Percentiles rank a stretch among this genome's conserved stretches.
These are phyloP conservation scores for Oostethus manadensis DNA, from an alignment of 2,113 vertebrate species.

Conservation along the genomic window DNA sequence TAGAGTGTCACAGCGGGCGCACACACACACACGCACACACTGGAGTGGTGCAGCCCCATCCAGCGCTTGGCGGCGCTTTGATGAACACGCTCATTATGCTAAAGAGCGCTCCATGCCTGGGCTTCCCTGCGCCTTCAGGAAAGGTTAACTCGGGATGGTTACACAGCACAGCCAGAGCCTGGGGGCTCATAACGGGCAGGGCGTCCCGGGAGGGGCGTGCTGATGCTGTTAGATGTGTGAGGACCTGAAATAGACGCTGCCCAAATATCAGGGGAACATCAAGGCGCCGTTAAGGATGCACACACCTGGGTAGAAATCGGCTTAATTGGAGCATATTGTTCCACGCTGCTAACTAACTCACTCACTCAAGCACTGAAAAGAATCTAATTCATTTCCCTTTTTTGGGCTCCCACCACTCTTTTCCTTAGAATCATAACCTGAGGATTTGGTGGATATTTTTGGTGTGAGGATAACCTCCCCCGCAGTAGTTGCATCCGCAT, in stretches of 20 bases:
- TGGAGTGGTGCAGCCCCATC: conserved; percentile 56
- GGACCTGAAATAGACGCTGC: conserved; percentile 50
- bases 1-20: conserved; percentile 72
- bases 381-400: no score
- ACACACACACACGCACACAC: conserved; percentile 21
- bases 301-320: conserved; percentile 11
- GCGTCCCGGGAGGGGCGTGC: conserved; percentile 36
- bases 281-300: conserved; percentile 21
- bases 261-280: conserved; percentile 62
- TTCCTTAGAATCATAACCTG: not conserved
- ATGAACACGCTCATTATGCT: conserved; percentile 84
- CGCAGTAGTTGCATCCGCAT: not conserved
- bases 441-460: not conserved
- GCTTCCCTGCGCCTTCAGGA: conserved; percentile 72
- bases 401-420: not conserved
- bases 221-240: conserved; percentile 54
- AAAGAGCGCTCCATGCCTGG: conserved; percentile 75
- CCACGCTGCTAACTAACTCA: no score
- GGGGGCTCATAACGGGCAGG: conserved; percentile 47
- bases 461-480: not conserved
- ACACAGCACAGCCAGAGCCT: conserved; percentile 71
- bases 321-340: not conserved
- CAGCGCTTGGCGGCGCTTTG: conserved; percentile 65
- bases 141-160: conserved; percentile 82
- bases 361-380: not conserved